Evolutionary conservation across 1,140 invertebrate genomes (phyloP).

Genomic region (Epicauta chinensis): DNA sequence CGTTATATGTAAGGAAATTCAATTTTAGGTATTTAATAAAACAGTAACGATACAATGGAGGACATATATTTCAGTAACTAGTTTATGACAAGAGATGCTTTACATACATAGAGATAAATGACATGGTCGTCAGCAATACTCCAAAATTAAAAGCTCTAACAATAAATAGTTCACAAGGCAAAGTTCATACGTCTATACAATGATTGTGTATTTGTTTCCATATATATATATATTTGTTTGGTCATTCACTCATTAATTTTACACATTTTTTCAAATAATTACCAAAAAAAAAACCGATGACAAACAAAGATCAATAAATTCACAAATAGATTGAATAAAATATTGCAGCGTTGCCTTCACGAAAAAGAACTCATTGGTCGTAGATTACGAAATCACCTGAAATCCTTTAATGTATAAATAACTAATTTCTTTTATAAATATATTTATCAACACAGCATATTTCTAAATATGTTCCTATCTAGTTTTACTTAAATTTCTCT

Average conservation of each 20-base stretch:
- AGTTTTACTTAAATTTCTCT: constrained; percentile 3
- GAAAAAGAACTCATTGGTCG: constrained; percentile 1
- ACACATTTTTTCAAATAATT: no score
- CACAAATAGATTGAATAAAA: no score
- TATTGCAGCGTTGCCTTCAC: no score
- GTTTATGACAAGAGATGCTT: constrained; percentile 34
- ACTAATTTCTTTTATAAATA: constrained; percentile 13
- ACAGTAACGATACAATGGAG: constrained; percentile 33
- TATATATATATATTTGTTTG: constrained; percentile 15
- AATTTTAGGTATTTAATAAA: constrained; percentile 20
- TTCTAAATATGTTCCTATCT: constrained; percentile 15
- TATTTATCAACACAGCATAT: constrained; percentile 19
- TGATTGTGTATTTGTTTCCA: constrained; percentile 22
- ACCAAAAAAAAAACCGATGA: no score
- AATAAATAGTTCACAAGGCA: constrained; percentile 28
- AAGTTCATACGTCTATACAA: constrained; percentile 23
- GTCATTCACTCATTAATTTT: constrained; percentile 22
- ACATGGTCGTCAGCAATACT: constrained; percentile 32
- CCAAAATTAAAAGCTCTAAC: constrained; percentile 28
- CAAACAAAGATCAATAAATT: no score
- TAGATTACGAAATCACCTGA: constrained; percentile 10
- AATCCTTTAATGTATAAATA: no score
- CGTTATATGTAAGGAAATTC: no score
- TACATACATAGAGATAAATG: constrained; percentile 38
- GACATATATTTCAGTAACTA: constrained; percentile 41